Evolutionary conservation across 2,888 invertebrate genomes (phyloP).

Genomic region (Nycteola revayana): DNA sequence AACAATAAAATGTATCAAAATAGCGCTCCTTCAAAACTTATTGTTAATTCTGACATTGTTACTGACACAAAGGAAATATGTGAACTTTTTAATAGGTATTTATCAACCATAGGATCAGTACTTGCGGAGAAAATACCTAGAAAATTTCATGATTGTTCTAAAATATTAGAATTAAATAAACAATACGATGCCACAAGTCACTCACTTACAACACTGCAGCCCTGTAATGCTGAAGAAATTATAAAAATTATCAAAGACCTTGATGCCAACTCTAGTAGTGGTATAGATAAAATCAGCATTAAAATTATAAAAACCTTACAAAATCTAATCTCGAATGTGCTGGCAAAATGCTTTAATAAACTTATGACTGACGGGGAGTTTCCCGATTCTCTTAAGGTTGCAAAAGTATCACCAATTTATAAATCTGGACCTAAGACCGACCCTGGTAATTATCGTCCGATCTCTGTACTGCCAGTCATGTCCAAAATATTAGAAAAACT

Average conservation of each 20-base stretch:
- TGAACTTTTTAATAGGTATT: constrained; percentile 4
- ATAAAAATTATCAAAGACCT: constrained; percentile 1
- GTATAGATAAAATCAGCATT: constrained; percentile 2
- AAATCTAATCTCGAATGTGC: not conserved
- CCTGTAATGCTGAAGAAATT: not conserved
- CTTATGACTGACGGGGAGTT: not conserved
- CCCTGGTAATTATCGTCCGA: not conserved
- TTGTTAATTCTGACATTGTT: not conserved
- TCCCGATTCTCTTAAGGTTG: not conserved
- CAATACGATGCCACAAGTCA: not conserved
- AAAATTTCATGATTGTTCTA: not conserved
- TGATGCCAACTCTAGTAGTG: constrained; percentile 2
- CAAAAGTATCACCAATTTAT: not conserved
- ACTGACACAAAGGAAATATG: not conserved
- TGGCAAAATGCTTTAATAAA: constrained; percentile 1
- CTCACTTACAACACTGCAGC: not conserved
- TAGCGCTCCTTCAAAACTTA: constrained; percentile 4
- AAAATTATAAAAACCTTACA: constrained; percentile 4
- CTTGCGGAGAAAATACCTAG: constrained; percentile 3
- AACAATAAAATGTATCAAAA: constrained; percentile 2
- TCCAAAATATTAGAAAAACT: not conserved
- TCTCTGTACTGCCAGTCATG: not conserved
- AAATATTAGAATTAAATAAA: not conserved
- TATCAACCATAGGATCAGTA: constrained; percentile 3
- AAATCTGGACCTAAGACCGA: not conserved